Conservation (phyloP, 2,113 vertebrate species). For the Neofelis nebulosa region DNA sequence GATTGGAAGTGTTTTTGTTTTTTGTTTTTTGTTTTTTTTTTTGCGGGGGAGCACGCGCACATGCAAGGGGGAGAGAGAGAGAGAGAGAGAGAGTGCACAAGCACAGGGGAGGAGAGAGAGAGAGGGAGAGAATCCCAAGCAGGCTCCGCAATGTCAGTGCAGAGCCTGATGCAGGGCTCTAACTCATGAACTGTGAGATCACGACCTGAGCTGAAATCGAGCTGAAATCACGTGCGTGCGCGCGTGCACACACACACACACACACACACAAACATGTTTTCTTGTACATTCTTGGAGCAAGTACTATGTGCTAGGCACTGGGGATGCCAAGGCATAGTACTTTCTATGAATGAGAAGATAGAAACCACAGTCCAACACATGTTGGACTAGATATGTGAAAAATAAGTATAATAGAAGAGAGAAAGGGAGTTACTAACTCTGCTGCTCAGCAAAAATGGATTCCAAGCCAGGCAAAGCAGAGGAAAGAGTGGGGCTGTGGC, state of each 20-base stretch:
- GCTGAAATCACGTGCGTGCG: no score
- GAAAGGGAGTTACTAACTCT: background rate
- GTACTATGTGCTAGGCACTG: background rate
- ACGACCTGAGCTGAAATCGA: no score
- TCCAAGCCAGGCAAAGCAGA: background rate
- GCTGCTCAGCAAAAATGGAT: background rate
- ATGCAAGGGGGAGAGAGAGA: no score
- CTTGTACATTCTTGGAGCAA: background rate
- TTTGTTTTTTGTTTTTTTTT: rapidly evolving
- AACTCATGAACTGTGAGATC: no score
- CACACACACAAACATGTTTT: background rate
- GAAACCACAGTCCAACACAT: background rate
- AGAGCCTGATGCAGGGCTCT: no score
- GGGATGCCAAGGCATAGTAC: background rate
- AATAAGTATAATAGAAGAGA: background rate
- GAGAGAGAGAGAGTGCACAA: no score
- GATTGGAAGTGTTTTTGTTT: background rate
- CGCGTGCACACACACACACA: no score
- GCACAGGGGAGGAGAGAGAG: no score
- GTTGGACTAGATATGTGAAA: background rate
- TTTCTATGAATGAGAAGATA: background rate
- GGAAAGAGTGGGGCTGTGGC: background rate
- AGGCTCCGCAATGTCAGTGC: no score
- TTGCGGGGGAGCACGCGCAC: no score
- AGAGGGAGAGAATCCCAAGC: no score